These are phyloP conservation scores for Caenorhabditis auriculariae DNA, from an alignment of 2,888 invertebrate genomes.

Conservation along the genomic window DNA sequence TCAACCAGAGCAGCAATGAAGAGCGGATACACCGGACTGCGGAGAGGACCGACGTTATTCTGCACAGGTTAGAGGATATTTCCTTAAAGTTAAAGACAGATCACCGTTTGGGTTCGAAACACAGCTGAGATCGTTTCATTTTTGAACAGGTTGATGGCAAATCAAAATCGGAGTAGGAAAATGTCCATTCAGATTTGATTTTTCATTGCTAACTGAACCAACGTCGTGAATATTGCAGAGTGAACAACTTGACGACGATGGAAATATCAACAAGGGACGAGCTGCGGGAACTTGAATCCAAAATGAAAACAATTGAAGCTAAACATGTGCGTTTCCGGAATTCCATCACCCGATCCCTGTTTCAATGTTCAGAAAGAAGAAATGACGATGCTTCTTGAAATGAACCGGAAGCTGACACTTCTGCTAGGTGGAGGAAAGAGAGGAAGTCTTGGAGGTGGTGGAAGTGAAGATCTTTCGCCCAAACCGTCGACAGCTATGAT, in stretches of 20 bases:
- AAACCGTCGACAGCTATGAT: too few species aligned
- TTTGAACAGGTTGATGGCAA: too few species aligned
- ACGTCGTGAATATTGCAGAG: slow-evolving; percentile 2
- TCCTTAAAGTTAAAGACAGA: background rate
- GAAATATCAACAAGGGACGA: slow-evolving; percentile 42
- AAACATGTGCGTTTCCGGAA: slow-evolving; percentile 33
- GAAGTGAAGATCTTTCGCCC: too few species aligned
- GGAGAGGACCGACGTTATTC: slow-evolving; percentile 66
- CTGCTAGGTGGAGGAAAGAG: too few species aligned
- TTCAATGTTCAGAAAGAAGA: slow-evolving; percentile 42
- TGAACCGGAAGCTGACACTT: slow-evolving; percentile 27
- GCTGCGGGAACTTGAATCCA: slow-evolving; percentile 41
- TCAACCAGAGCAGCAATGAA: slow-evolving; percentile 64
- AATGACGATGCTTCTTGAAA: slow-evolving; percentile 38
- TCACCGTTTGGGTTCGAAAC: background rate
- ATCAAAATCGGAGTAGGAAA: background rate
- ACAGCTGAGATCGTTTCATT: background rate
- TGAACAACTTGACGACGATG: slow-evolving; percentile 64
- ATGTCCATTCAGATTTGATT: background rate
- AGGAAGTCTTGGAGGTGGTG: slow-evolving; percentile 13
- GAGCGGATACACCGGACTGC: slow-evolving; percentile 66
- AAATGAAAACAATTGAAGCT: slow-evolving; percentile 42
- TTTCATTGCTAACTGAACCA: background rate
- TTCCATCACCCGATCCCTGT: too few species aligned
- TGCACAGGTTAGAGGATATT: slow-evolving; percentile 13